Conservation (phyloP, 2,113 vertebrate genomes). For the Anolis sagrei region DNA sequence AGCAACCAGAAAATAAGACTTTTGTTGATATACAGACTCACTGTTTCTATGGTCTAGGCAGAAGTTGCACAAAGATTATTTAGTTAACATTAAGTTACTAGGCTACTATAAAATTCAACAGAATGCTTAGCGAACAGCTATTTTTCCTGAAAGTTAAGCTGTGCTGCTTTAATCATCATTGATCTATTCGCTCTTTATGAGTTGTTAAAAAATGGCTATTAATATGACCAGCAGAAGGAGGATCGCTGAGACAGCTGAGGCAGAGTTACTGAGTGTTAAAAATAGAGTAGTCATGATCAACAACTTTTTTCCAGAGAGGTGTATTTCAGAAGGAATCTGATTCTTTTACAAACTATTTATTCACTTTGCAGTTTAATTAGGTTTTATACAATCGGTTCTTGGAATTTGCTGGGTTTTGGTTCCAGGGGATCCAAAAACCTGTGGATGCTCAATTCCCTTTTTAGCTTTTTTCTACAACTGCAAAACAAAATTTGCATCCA, state of each 20-base stretch:
- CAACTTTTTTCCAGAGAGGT: neutral
- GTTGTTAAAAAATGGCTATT: neutral
- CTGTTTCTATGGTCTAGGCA: constrained; percentile 67
- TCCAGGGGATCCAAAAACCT: no score
- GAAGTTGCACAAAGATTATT: constrained; percentile 71
- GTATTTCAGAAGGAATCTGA: neutral
- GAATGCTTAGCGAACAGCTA: constrained; percentile 51
- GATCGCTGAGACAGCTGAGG: neutral
- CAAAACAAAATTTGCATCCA: no score
- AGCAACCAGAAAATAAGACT: constrained; percentile 52
- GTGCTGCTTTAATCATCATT: neutral
- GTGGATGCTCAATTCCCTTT: no score
- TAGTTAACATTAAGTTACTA: constrained; percentile 70
- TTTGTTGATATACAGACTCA: constrained; percentile 68
- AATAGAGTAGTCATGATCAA: neutral
- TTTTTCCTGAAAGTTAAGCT: constrained; percentile 2
- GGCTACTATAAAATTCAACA: constrained; percentile 59
- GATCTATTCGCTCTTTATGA: neutral
- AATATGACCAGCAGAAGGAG: neutral
- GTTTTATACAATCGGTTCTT: no score
- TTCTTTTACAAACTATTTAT: neutral
- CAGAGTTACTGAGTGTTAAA: neutral
- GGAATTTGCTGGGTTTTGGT: no score
- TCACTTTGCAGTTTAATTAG: neutral
- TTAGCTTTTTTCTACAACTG: no score